Evolutionary conservation across 2,113 vertebrate species (phyloP), one percentile per base, ranked within the genome.

Genomic region (Zeus faber): DNA sequence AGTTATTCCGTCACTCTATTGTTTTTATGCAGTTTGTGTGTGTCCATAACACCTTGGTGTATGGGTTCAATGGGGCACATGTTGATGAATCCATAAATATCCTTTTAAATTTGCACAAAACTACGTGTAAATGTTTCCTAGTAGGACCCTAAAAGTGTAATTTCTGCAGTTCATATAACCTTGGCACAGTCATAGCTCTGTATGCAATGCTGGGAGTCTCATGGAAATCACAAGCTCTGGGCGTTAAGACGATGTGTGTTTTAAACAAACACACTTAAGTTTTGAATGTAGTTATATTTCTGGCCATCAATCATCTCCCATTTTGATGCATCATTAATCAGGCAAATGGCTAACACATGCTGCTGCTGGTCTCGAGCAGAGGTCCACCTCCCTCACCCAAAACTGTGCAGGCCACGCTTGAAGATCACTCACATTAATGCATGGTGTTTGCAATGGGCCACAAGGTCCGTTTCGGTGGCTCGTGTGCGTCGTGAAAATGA

Each of bases 271-370:
- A 73, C 49, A 40, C 58, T 65, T 58, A 43, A 43, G 44, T 75
- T 83, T 66, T 76, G 14, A 85, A 73, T 62, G 67, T 69, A 62
- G 76, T 80, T 74, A 79, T 62, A 72, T 80, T 82, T 80, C 11
- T 45, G 49, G 48, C 54, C 61, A 80, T 86, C 78, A 71, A 78
- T 86, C 67, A 80, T 68, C 17, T 78, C 63, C 77, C 61, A 76
- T 83, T 84, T 65, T 73, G 63, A 84, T 83, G 74, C 67, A 77
- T 79, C 76, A 85, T 83, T 85, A 82, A 87, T 86, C 77, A 80
- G 65, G 49, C 33, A 83, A 87, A 87, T 83, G 35, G 49, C 56
- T 84, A 70, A 77, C 83, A 86, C 50, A 74, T 86, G 74, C 72
- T 53, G 51, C 75, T 75, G 56, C 79, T 78, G 72, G 58, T 79